A percentile compares a stretch with the other conserved stretches of the same genome.
phyloP scores from a whole-genome alignment of 2,113 vertebrate species.

The Gymnarchus niloticus region DNA sequence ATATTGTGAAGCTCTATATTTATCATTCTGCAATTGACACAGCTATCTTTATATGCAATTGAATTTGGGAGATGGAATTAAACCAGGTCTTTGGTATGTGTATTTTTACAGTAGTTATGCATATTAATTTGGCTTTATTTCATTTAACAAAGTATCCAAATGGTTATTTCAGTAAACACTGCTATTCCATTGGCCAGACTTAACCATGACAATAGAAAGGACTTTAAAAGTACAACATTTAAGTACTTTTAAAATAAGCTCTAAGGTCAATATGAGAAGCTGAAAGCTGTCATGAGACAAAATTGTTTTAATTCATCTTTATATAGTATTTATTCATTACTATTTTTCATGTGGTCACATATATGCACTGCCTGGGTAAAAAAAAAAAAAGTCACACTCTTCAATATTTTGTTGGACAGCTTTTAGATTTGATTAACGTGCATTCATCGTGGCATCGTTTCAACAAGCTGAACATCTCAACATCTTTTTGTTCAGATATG shows the following conservation, averaged over 20 bases:
- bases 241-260: background rate
- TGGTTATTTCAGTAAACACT: background rate
- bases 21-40: background rate
- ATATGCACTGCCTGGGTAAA: too few species aligned
- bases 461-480: too few species aligned
- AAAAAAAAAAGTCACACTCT: too few species aligned
- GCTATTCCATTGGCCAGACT: background rate
- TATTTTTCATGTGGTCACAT: too few species aligned
- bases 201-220: background rate
- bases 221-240: background rate
- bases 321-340: background rate
- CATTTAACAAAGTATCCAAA: background rate
- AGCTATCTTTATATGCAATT: background rate
- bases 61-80: background rate
- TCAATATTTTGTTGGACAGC: too few species aligned
- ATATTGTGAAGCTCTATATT: slow-evolving; percentile 3
- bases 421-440: too few species aligned
- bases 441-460: too few species aligned
- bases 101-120: background rate
- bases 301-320: background rate
- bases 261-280: background rate
- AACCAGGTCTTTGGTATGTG: background rate
- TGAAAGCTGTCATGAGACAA: background rate
- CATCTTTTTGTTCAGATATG: too few species aligned
- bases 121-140: background rate